Base-by-base conservation (phyloP, 2,888 invertebrate species). In the Sthenelais limicola region DNA sequence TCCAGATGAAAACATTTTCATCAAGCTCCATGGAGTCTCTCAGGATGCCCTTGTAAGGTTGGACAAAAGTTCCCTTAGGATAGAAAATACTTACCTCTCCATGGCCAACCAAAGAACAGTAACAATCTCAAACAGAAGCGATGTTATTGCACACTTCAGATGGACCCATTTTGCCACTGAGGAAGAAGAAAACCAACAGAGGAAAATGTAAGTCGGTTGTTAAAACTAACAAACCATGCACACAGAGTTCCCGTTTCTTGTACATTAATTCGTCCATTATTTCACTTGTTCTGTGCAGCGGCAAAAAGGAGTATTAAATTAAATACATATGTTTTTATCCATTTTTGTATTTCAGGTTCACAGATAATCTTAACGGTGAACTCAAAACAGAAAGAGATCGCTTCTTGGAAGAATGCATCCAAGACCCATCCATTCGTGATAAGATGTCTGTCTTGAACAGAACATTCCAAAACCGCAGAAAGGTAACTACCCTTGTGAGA, bases 41-140 rank as follows among this genome's bases (percentile, higher is more conserved):
- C 84, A 87, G 71, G 87, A 88, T 79, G 81, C 83, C 24, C 83
- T 84, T 71, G 85, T 88, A 3, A 77, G 87, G 38, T 79, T 88
- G 70, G 88, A 88, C 76, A 88, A 86, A 77, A 85, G 83, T 74
- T 82, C 86, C 3, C 79, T 88, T 26, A 78, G 84, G 5, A 84
- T 88, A 71, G 88, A 88, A 72, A 86, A 84, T 78, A 88, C 88
- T 0, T 88, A 82, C 76, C 82, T 88, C 28, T 84, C 86, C 5
- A 85, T 88, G 87, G 85, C 85, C 68, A 87, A 85, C 78, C 85
- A 88, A 77, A 81, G 87, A 67, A 85, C 83, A 1, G 80, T 88
- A 0, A 83, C 83, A 38, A 83, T 88, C 54, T 78, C 78, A 77
- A 88, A 88, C 78, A 78, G 86, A 51, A 85, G 86, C 35, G 82